phyloP scores from a whole-genome alignment of 92 coral and sea anemone genomes.

The Porites rus region DNA sequence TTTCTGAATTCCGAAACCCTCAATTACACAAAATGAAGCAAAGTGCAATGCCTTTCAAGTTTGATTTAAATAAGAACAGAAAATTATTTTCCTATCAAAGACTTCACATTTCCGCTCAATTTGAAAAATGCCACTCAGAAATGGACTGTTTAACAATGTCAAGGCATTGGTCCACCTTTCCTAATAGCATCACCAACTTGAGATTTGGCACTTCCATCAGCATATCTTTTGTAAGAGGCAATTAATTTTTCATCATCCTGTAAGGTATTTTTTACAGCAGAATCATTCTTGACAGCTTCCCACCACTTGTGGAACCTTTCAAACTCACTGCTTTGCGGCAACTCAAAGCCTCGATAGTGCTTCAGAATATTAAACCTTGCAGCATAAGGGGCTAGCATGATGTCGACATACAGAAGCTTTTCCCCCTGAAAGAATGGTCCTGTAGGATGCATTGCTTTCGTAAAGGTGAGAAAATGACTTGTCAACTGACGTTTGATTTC shows the following conservation, averaged over 20 bases:
- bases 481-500: constrained; percentile 60
- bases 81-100: no score
- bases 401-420: constrained; percentile 72
- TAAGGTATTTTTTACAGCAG: constrained; percentile 62
- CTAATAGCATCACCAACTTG: constrained; percentile 64
- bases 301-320: constrained; percentile 78
- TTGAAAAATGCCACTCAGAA: no score
- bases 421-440: constrained; percentile 73
- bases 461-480: constrained; percentile 46
- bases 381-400: constrained; percentile 73
- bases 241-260: constrained; percentile 49
- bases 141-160: not conserved
- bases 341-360: constrained; percentile 72
- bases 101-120: no score
- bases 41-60: no score
- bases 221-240: constrained; percentile 52
- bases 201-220: constrained; percentile 59
- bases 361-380: constrained; percentile 59
- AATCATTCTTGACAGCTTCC: constrained; percentile 58
- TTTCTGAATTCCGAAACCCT: no score
- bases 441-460: constrained; percentile 69
- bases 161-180: constrained; percentile 67
- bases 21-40: no score
- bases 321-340: constrained; percentile 62
- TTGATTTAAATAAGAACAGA: no score